Percentiles rank a stretch among this genome's conserved stretches.
phyloP scores from a whole-genome alignment of 2,113 vertebrate genomes.

The Semnopithecus entellus region DNA sequence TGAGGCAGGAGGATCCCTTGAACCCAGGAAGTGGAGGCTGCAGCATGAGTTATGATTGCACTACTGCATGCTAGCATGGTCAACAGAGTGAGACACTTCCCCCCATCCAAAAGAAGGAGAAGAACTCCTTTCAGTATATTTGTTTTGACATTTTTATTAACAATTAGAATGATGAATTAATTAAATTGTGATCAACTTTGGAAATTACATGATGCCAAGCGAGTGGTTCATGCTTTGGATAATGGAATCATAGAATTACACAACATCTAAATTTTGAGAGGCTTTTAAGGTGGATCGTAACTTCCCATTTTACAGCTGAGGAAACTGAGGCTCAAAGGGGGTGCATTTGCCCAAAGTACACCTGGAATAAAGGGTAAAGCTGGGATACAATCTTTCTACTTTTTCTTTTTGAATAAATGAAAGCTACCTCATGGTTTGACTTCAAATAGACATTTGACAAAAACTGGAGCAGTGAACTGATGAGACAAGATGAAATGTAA shows the following conservation, averaged over 20 bases:
- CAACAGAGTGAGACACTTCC: too few species aligned
- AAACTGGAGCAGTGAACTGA: constrained; percentile 20
- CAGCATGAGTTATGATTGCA: too few species aligned
- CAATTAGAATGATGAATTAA: constrained; percentile 57
- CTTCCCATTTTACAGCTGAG: not conserved
- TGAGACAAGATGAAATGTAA: constrained; percentile 63
- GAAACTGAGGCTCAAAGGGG: not conserved
- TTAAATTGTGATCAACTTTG: constrained; percentile 62
- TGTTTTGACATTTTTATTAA: constrained; percentile 74
- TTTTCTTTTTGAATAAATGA: constrained; percentile 23
- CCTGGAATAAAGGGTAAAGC: not conserved
- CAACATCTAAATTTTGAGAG: not conserved
- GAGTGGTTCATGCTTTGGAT: not conserved
- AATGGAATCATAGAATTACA: not conserved
- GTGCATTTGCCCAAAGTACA: not conserved
- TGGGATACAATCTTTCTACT: not conserved
- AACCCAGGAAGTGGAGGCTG: too few species aligned
- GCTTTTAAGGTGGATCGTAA: not conserved
- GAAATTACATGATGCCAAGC: constrained; percentile 23
- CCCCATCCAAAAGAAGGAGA: too few species aligned
- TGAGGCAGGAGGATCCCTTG: too few species aligned
- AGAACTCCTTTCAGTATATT: constrained; percentile 30
- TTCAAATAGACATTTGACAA: constrained; percentile 9
- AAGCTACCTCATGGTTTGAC: not conserved
- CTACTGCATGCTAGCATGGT: too few species aligned